Evolutionary conservation across 2,113 vertebrate species (phyloP).

Genomic region (Tenebrosternarchus preto): DNA sequence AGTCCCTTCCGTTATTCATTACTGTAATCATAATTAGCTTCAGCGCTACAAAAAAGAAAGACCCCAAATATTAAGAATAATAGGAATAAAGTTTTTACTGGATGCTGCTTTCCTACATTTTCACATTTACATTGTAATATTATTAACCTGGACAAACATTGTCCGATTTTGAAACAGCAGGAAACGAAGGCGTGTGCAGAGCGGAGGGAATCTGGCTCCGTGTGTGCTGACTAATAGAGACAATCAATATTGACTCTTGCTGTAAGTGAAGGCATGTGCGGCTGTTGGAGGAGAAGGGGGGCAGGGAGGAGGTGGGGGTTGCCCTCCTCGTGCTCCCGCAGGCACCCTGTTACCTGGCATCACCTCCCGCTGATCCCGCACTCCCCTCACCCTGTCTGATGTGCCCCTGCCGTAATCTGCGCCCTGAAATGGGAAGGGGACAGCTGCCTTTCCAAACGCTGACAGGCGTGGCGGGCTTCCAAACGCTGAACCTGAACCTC

Average conservation of each 20-base stretch:
- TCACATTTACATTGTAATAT: neutral
- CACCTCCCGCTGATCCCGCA: neutral
- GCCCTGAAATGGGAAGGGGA: too few relatives aligned
- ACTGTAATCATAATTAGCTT: too few relatives aligned
- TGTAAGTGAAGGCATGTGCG: conserved; percentile 5
- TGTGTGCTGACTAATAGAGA: conserved; percentile 28
- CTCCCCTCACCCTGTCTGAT: neutral
- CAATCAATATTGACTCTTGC: conserved; percentile 33
- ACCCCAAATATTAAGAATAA: too few relatives aligned
- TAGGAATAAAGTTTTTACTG: neutral
- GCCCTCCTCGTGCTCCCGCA: neutral
- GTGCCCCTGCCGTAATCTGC: neutral
- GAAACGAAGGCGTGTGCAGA: neutral
- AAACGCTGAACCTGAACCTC: too few relatives aligned
- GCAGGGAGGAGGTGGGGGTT: conserved; percentile 1
- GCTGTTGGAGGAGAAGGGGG: too few relatives aligned
- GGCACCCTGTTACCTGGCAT: neutral
- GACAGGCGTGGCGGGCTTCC: too few relatives aligned
- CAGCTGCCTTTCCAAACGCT: too few relatives aligned
- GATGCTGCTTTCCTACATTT: neutral
- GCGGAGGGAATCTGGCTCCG: neutral
- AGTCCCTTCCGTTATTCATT: too few relatives aligned
- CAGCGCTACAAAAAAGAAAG: too few relatives aligned
- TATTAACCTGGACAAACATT: neutral
- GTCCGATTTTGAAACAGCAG: conserved; percentile 5